Conservation (phyloP, 2,888 invertebrate genomes). For the Aphodius sticticus region DNA sequence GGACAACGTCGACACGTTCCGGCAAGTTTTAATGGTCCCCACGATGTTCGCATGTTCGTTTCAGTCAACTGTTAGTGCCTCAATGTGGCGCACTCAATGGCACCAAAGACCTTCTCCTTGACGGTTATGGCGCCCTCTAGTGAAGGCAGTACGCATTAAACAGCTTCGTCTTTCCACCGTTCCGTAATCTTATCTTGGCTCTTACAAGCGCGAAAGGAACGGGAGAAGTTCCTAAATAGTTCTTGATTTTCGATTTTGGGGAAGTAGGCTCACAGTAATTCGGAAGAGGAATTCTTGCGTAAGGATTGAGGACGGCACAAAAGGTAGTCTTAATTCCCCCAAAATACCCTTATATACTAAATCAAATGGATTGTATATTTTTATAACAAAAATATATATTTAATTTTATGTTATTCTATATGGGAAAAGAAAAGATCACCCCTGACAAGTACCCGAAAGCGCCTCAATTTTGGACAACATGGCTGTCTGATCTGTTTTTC, state of each 20-base stretch:
- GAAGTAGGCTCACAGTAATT: neutral
- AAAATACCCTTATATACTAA: neutral
- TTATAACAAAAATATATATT: too few relatives aligned
- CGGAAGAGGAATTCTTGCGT: neutral
- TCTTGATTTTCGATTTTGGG: neutral
- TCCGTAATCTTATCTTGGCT: neutral
- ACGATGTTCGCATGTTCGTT: neutral
- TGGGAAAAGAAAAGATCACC: too few relatives aligned
- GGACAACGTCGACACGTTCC: neutral
- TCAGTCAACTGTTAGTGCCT: constrained; percentile 4
- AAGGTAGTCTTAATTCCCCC: neutral
- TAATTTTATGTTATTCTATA: too few relatives aligned
- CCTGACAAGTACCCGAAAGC: too few relatives aligned
- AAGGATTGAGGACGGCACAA: neutral
- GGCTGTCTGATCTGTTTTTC: too few relatives aligned
- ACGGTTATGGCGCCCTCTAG: neutral
- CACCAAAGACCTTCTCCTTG: neutral
- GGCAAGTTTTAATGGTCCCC: constrained; percentile 4
- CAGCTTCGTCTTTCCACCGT: neutral
- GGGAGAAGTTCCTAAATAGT: neutral
- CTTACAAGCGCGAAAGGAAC: neutral
- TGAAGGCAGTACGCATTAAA: neutral
- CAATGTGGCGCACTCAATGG: neutral
- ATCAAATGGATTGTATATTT: too few relatives aligned
- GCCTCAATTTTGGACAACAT: too few relatives aligned